Conservation (phyloP, 35 echinoderm and acorn worm genomes). For the Ptychodera flava region DNA sequence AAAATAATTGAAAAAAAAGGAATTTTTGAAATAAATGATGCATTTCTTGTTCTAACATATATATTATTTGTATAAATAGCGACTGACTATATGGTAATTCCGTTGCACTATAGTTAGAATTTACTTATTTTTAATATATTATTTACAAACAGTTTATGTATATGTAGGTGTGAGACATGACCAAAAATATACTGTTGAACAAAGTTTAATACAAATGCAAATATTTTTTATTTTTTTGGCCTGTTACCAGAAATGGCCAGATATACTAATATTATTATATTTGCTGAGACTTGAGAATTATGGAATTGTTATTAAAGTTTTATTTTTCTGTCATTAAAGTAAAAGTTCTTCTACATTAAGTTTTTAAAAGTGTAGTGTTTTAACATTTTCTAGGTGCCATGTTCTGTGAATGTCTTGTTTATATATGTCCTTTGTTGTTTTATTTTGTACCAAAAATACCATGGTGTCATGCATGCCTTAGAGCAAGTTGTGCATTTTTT, state of each 20-base stretch:
- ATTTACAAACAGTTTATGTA: conserved; percentile 22
- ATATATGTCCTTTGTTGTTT: background rate
- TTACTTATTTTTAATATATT: conserved; percentile 27
- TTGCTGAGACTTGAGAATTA: conserved; percentile 17
- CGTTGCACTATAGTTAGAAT: background rate
- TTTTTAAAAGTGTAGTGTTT: conserved; percentile 2
- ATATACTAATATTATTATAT: conserved; percentile 10
- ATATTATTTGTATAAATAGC: conserved; percentile 2
- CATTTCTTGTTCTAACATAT: conserved; percentile 2
- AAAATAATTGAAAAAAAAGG: conserved; percentile 15
- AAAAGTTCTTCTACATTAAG: background rate
- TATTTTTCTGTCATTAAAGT: conserved; percentile 2
- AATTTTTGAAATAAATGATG: background rate
- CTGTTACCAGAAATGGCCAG: background rate
- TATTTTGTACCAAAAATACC: background rate
- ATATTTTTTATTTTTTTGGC: conserved; percentile 30
- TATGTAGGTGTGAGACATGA: conserved; percentile 21
- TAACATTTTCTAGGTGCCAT: conserved; percentile 1
- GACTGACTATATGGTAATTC: background rate
- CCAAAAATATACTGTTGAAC: conserved; percentile 18
- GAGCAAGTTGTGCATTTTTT: background rate
- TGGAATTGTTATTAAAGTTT: conserved; percentile 2
- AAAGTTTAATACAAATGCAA: conserved; percentile 16
- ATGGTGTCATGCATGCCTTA: background rate
- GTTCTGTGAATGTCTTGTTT: background rate